phyloP scores from a whole-genome alignment of 1,140 invertebrate genomes.

The Papilio helenus region DNA sequence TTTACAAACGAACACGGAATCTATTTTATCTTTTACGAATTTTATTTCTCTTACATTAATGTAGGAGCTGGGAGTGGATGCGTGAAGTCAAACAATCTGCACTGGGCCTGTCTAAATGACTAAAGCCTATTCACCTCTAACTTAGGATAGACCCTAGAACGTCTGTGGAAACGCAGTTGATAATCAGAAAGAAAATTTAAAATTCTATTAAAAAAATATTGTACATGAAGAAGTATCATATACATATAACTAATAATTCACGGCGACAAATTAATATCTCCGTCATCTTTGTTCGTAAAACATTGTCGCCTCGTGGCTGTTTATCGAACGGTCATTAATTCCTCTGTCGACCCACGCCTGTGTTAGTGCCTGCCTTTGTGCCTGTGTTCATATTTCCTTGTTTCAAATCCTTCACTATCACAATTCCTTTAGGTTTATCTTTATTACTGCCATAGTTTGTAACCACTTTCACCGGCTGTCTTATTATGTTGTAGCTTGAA shows the following conservation, averaged over 20 bases:
- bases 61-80: too few relatives aligned
- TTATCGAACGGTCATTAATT: constrained; percentile 27
- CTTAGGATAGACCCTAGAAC: too few relatives aligned
- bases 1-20: not conserved
- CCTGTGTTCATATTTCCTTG: not conserved
- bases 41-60: not conserved
- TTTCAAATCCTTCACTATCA: not conserved
- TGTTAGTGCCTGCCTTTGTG: not conserved
- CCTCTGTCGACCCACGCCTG: not conserved
- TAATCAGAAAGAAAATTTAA: not conserved
- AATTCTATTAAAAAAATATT: not conserved
- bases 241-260: constrained; percentile 13
- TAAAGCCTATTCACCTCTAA: too few relatives aligned
- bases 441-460: not conserved
- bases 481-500: too few relatives aligned
- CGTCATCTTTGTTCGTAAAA: constrained; percentile 16
- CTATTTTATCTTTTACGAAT: not conserved
- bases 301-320: not conserved
- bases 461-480: not conserved
- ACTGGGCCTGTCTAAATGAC: too few relatives aligned
- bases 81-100: too few relatives aligned
- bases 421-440: not conserved
- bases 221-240: not conserved
- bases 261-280: constrained; percentile 5
- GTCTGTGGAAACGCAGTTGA: not conserved